Conservation (phyloP, 2,888 invertebrate genomes). For the Microctonus brassicae region DNA sequence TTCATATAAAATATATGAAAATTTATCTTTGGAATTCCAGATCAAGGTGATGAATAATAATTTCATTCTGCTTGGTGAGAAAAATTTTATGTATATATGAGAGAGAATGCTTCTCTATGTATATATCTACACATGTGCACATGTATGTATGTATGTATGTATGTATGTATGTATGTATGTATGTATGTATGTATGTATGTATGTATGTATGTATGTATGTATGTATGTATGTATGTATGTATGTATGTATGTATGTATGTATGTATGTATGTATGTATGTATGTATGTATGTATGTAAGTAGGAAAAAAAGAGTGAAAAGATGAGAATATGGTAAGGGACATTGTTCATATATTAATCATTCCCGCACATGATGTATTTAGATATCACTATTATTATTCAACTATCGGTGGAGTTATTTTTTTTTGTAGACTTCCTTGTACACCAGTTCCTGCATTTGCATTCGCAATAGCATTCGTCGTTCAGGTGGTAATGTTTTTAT, state of each 20-base stretch:
- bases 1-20: background rate
- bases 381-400: constrained; percentile 35
- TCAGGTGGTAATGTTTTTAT: constrained; percentile 64
- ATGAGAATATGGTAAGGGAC: constrained; percentile 3
- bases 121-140: no score
- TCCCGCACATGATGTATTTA: background rate
- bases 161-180: no score
- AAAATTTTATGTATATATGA: background rate
- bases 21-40: background rate
- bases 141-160: no score
- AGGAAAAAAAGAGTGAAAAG: constrained; percentile 14
- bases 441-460: constrained; percentile 68
- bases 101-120: no score
- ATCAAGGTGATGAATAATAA: background rate
- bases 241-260: no score
- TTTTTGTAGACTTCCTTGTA: constrained; percentile 65
- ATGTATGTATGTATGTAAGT: no score
- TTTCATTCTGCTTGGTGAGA: background rate
- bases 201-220: no score
- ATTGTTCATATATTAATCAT: background rate
- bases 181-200: no score
- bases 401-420: constrained; percentile 44
- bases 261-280: no score
- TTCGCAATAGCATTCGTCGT: constrained; percentile 64
- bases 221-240: no score